These are phyloP conservation scores for Zosterops lateralis DNA, from an alignment of 2,113 vertebrate genomes.

Conservation along the genomic window DNA sequence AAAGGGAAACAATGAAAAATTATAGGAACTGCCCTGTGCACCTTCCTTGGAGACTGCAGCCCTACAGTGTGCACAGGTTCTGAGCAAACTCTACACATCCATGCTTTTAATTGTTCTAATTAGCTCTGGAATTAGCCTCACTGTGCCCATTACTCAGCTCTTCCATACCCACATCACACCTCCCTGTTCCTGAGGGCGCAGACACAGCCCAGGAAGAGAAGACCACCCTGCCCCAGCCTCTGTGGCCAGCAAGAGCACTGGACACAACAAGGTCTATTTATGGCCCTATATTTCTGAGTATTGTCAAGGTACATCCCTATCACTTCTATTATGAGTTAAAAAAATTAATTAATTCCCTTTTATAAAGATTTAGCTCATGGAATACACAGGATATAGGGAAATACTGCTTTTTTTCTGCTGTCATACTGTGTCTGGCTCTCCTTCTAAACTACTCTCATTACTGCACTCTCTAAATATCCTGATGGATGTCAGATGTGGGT, in stretches of 20 bases:
- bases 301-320: background rate
- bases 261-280: background rate
- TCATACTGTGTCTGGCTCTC: background rate
- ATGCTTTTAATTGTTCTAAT: background rate
- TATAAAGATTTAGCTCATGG: background rate
- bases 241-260: background rate
- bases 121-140: background rate
- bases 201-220: background rate
- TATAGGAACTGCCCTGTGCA: rapidly evolving
- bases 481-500: background rate
- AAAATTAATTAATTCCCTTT: background rate
- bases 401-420: background rate
- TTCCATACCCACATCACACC: background rate
- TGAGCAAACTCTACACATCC: background rate
- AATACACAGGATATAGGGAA: background rate
- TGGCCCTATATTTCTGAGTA: background rate
- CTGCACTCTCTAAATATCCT: background rate
- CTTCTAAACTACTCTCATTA: background rate
- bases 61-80: rapidly evolving
- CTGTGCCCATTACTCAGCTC: background rate
- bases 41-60: background rate
- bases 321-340: background rate
- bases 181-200: rapidly evolving
- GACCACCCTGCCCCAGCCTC: background rate
- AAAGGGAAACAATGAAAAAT: background rate